These are phyloP conservation scores for Lagopus muta DNA, from an alignment of 2,113 vertebrate genomes.

Conservation along the genomic window DNA sequence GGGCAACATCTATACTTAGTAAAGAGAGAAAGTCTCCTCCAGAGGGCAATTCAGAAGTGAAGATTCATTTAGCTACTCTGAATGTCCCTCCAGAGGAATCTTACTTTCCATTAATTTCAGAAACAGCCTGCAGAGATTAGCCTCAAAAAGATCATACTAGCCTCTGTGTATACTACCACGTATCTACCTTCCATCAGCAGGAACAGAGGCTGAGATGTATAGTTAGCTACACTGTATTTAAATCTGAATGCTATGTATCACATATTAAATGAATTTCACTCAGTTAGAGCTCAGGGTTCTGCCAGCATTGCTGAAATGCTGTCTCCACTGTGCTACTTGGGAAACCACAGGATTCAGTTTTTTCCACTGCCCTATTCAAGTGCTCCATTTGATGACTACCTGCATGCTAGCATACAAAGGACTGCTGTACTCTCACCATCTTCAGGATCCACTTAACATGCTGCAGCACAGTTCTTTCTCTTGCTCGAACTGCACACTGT, in stretches of 20 bases:
- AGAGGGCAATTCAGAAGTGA: not conserved
- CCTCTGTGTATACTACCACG: not conserved
- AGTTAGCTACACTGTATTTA: not conserved
- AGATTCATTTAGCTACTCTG: not conserved
- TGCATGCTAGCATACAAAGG: not conserved
- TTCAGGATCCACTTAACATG: not conserved
- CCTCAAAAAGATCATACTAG: not conserved
- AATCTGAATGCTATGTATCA: not conserved
- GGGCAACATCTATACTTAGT: not conserved
- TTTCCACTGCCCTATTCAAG: not conserved
- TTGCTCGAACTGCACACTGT: fast-evolving
- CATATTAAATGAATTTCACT: not conserved
- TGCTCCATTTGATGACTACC: not conserved
- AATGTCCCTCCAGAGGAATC: not conserved
- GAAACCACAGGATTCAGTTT: not conserved
- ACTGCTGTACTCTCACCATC: not conserved
- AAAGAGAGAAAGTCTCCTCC: not conserved
- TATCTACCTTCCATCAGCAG: not conserved
- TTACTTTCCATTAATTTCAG: not conserved
- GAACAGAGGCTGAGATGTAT: not conserved
- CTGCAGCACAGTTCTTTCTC: not conserved
- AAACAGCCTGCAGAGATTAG: not conserved
- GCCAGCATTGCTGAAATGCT: not conserved
- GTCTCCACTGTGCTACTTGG: not conserved
- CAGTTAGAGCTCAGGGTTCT: not conserved